phyloP scores from a whole-genome alignment of 2,888 invertebrate genomes.

The Torymus aiolomorphi region DNA sequence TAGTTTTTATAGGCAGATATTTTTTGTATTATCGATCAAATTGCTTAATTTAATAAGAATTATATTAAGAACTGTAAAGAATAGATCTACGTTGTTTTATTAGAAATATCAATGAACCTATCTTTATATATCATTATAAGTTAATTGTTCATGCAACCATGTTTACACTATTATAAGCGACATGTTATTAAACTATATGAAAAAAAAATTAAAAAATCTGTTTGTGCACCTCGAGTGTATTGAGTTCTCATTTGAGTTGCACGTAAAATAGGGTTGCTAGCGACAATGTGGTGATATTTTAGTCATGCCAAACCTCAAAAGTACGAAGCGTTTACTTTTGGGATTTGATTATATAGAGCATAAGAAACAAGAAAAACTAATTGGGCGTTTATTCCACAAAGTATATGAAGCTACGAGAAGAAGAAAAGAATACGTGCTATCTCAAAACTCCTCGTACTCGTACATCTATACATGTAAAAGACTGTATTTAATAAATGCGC shows the following conservation, averaged over 20 bases:
- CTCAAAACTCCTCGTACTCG: constrained; percentile 57
- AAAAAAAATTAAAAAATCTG: constrained; percentile 16
- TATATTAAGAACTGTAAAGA: constrained; percentile 23
- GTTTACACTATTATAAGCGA: constrained; percentile 2
- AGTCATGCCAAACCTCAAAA: constrained; percentile 30
- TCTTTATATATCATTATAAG: constrained; percentile 24
- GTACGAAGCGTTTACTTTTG: constrained; percentile 28
- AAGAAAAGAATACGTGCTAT: constrained; percentile 1
- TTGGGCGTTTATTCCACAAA: not conserved
- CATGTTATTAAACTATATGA: constrained; percentile 15
- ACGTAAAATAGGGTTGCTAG: constrained; percentile 19
- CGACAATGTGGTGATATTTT: constrained; percentile 39
- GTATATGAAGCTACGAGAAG: constrained; percentile 4
- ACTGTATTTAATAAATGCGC: constrained; percentile 70
- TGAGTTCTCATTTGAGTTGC: not conserved
- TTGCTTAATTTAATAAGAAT: constrained; percentile 15
- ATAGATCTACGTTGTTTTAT: constrained; percentile 1
- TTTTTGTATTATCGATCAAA: constrained; percentile 24
- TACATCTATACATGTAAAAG: constrained; percentile 62
- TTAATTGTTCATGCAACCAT: constrained; percentile 17
- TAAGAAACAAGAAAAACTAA: not conserved
- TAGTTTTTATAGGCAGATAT: constrained; percentile 13
- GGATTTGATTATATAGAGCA: constrained; percentile 20
- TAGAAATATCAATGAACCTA: constrained; percentile 11
- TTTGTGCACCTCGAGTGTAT: not conserved